phyloP scores from a whole-genome alignment of 2,888 invertebrate genomes.

The Teleogryllus oceanicus region DNA sequence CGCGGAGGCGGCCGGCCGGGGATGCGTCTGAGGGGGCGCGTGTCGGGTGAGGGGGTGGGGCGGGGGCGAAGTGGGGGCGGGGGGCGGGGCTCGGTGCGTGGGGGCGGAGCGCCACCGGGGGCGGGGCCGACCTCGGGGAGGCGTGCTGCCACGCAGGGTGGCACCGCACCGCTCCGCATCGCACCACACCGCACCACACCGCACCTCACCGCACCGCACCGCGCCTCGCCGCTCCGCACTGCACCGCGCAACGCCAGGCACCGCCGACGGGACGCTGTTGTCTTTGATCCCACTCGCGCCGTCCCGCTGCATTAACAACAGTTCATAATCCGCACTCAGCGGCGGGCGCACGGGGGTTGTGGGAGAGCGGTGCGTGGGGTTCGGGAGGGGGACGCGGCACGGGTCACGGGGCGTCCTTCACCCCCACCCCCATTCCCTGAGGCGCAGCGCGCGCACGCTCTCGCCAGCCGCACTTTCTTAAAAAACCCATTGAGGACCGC shows the following conservation, averaged over 20 bases:
- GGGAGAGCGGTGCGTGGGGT: not conserved
- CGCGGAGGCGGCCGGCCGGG: not conserved
- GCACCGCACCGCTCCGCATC: not conserved
- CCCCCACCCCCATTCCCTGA: too few species aligned
- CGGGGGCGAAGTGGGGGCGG: not conserved
- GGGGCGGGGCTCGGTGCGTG: not conserved
- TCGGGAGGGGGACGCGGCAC: not conserved
- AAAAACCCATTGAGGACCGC: not conserved
- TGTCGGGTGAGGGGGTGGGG: not conserved
- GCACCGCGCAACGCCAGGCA: not conserved
- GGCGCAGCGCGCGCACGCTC: not conserved
- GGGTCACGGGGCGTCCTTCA: too few species aligned
- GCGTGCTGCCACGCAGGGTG: not conserved
- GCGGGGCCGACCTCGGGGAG: not conserved
- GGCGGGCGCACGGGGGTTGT: not conserved
- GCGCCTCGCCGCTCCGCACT: not conserved
- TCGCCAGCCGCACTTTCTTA: not conserved
- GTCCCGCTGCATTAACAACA: conserved; percentile 3
- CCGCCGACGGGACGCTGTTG: not conserved
- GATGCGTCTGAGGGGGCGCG: not conserved
- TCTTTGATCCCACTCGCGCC: not conserved
- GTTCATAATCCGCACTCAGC: not conserved
- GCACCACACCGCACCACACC: not conserved
- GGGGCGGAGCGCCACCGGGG: not conserved
- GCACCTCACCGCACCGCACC: not conserved